Evolutionary conservation across 2,113 vertebrate genomes (phyloP), one percentile per base, ranked within the genome.

Genomic region (Malurus cyaneus): DNA sequence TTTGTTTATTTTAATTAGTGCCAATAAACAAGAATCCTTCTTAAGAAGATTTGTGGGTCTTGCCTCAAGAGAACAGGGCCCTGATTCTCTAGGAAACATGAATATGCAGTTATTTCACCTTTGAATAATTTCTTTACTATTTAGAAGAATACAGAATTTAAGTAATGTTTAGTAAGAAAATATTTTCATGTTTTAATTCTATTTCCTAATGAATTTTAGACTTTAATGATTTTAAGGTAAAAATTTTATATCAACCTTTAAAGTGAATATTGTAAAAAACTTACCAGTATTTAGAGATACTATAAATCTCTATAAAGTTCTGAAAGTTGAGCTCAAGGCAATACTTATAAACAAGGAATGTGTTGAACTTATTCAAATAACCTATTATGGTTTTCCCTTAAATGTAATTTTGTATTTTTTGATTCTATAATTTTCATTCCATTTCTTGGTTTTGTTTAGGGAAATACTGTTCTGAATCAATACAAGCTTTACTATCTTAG

Each of bases 321-420:
- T 95, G 52, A 49, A 89, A 92, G 70, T 39, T 92, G 71, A 91
- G 86, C 82, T 96, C 67, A 94, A 93, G 74, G 79, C 80, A 96
- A 56, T 67, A 94, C 89, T 94, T 94, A 95, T 44, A 97, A 96
- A 95, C 76, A 95, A 88, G 86, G 60, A 96, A 94, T 64, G 31
- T 57, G 77, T 13, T 95, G 57, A 95, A 50, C 25, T 96, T 95
- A 77, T 93, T 96, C 64, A 92, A 95, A 96, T 59, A 94, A 96
- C 16, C 69, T 90, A 54, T 31, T 42, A 21, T 19, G 42, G 29
- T 39, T 44, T 78, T 53, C 73, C 32, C 39, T 91, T 91, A 64
- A 96, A 46, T 21, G 47, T 36, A 94, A 92, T 86, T 81, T 83
- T 15, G 61, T 20, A 28, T 65, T 59, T 84, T 94, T 61, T 24